These are phyloP conservation scores for Charina bottae DNA, from an alignment of 2,113 vertebrate species.

Conservation along the genomic window DNA sequence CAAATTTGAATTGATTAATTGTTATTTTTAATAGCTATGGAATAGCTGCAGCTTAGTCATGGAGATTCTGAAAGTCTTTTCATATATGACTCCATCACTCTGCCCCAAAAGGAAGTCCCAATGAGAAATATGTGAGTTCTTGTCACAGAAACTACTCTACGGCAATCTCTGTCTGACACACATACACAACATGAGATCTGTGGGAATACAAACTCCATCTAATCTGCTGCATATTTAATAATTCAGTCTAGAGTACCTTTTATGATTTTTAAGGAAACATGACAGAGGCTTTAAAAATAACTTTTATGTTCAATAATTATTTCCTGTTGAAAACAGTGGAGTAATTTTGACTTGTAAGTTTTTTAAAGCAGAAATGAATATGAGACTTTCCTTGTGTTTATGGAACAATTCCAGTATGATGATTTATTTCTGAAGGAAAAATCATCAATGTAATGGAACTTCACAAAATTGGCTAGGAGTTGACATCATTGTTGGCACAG, in stretches of 20 bases:
- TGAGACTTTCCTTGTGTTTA: not conserved
- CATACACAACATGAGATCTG: not conserved
- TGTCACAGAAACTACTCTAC: not conserved
- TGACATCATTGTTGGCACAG: not conserved
- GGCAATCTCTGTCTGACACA: not conserved
- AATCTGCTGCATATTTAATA: constrained; percentile 3
- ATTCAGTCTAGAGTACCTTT: not conserved
- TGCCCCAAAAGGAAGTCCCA: not conserved
- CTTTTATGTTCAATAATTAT: not conserved
- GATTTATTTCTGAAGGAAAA: not conserved
- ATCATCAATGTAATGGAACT: not conserved
- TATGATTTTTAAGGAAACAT: not conserved
- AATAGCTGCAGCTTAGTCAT: not conserved
- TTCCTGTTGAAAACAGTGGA: not conserved
- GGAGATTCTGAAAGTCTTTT: not conserved
- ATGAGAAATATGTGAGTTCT: not conserved
- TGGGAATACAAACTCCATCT: not conserved
- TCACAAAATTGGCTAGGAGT: not conserved
- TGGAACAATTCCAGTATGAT: constrained; percentile 4
- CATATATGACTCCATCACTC: not conserved
- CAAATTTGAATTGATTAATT: too few relatives aligned
- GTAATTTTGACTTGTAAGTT: not conserved
- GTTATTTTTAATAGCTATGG: too few relatives aligned
- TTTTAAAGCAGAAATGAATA: not conserved
- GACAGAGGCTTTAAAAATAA: not conserved